Base-by-base conservation (phyloP, 2,888 invertebrate genomes). In the Dasysyrphus albostriatus region DNA sequence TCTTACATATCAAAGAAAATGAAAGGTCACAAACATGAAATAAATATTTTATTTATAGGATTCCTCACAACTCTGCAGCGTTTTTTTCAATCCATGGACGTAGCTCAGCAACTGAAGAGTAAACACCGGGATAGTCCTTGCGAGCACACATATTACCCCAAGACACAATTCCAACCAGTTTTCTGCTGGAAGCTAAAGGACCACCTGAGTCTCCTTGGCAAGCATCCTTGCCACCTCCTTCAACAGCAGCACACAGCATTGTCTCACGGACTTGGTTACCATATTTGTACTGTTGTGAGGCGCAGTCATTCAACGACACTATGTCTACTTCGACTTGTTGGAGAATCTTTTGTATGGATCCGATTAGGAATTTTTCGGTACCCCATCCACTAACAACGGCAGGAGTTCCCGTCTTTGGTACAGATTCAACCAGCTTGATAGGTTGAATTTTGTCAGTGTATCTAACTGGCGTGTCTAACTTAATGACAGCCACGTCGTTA, bases 161-260 rank as follows among this genome's bases (percentile, higher is more conserved):
- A 10, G 92, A 93, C 0, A 93, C 93, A 59, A 93, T 59, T 65
- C 93, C 93, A 3, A 91, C 90, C 5, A 91, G 89, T 74, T 89
- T 6, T 5, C 82, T 77, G 2, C 88, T 51, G 42, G 90, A 75
- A 5, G 91, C 91, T 88, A 92, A 77, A 67, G 93, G 93, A n/a
- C 93, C 93, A 84, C 93, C 93, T 3, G 92, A 92, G 78, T 93
- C 93, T 80, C 93, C 92, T 88, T 92, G 92, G 88, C 92, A 92
- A 69, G 91, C 90, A 87, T 92, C 92, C 88, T 91, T 91, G n/a
- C 88, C 88, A 59, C 89, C 89, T 44, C 82, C 72, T 2, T 89
- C 80, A 37, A 88, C 89, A 56, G 85, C 88, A 37, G 91, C 92
- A 67, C 92, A 92, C 7, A 91, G 83, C 91, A 92, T 93, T 19